A percentile compares a stretch with the other conserved stretches of the same genome.
phyloP scores from a whole-genome alignment of 2,797 vertebrate genomes.

The Melanotaenia boesemani region DNA sequence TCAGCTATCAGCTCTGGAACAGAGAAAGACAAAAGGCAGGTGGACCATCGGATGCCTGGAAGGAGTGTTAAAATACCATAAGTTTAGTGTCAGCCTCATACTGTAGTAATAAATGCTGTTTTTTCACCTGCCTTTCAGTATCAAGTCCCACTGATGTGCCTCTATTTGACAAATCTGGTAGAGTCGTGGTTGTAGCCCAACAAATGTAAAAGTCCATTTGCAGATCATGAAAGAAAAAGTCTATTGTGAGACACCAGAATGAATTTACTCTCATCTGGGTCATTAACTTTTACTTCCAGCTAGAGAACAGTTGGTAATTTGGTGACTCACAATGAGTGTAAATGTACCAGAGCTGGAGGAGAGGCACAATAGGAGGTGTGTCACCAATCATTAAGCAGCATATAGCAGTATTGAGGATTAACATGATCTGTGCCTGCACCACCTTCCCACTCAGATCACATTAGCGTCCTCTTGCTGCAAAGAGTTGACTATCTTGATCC shows the following conservation, averaged over 20 bases:
- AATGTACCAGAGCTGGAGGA: conserved; percentile 39
- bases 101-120: neutral
- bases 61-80: conserved; percentile 26
- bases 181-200: neutral
- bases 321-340: conserved; percentile 60
- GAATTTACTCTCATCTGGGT: conserved; percentile 42
- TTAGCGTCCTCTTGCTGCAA: conserved; percentile 4
- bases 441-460: conserved; percentile 14
- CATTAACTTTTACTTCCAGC: conserved; percentile 51
- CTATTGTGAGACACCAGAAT: conserved; percentile 31
- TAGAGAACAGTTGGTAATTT: conserved; percentile 47
- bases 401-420: conserved; percentile 46
- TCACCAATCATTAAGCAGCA: conserved; percentile 64
- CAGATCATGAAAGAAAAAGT: conserved; percentile 1
- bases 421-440: conserved; percentile 19
- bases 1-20: conserved; percentile 31
- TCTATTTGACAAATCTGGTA: neutral
- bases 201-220: conserved; percentile 20
- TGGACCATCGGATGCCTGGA: conserved; percentile 33
- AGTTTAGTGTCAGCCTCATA: conserved; percentile 1
- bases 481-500: conserved; percentile 14
- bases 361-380: conserved; percentile 51
- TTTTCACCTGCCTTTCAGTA: neutral
- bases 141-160: neutral
- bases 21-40: conserved; percentile 32